These are phyloP conservation scores for Tor tambroides DNA, from an alignment of 2,113 vertebrate species.

Conservation along the genomic window DNA sequence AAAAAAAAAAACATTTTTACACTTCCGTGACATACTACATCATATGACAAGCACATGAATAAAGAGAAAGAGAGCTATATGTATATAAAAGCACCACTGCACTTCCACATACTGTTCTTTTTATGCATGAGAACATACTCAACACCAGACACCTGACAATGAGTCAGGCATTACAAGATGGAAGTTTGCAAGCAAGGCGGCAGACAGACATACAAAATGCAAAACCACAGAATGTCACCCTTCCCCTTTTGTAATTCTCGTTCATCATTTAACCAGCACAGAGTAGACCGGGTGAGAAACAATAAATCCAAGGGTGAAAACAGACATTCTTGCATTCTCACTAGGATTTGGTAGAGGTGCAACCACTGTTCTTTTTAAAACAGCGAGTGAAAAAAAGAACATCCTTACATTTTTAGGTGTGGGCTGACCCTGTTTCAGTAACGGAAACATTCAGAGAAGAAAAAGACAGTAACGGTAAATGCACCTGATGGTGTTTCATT, in stretches of 20 bases:
- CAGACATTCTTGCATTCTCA: not conserved
- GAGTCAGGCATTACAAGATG: not conserved
- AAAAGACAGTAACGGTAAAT: not conserved
- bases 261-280: not conserved
- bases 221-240: not conserved
- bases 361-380: not conserved
- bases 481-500: too few species aligned
- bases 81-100: not conserved
- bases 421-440: not conserved
- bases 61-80: not conserved
- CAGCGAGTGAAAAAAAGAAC: too few species aligned
- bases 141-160: not conserved
- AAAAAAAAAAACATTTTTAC: not conserved
- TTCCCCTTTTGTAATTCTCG: not conserved
- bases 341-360: not conserved
- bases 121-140: not conserved
- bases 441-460: not conserved
- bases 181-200: not conserved
- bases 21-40: not conserved
- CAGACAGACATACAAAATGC: slow-evolving; percentile 5
- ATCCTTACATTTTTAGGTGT: not conserved
- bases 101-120: not conserved
- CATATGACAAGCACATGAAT: slow-evolving; percentile 4
- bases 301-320: not conserved
- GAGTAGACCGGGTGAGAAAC: not conserved